phyloP scores from a whole-genome alignment of 53 echinoderm and acorn worm genomes.

The Crossaster papposus region DNA sequence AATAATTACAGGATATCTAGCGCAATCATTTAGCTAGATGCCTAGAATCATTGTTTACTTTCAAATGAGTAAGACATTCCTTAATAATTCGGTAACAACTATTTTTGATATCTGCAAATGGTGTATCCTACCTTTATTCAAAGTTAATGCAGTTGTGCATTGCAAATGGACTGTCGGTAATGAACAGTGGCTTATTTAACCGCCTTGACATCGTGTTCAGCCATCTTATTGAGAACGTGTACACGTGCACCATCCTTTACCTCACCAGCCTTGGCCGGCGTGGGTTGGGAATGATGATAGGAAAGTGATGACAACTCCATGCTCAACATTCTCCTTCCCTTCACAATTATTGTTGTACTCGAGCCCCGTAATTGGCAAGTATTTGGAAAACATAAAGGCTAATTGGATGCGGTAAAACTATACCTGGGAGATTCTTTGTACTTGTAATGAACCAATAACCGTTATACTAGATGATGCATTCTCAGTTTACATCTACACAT shows the following conservation, averaged over 20 bases:
- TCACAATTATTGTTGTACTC: background rate
- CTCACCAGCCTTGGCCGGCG: background rate
- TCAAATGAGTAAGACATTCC: background rate
- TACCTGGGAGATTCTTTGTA: background rate
- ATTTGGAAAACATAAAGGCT: slow-evolving; percentile 2
- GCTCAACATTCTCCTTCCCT: slow-evolving; percentile 4
- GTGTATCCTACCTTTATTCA: no score
- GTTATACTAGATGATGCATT: no score
- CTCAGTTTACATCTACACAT: no score
- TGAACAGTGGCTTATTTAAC: slow-evolving; percentile 18
- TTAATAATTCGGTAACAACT: no score
- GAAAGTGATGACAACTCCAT: slow-evolving; percentile 45
- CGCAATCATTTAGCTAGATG: no score
- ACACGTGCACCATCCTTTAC: background rate
- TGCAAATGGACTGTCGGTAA: slow-evolving; percentile 39
- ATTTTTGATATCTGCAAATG: no score
- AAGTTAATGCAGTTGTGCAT: background rate
- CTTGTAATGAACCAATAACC: background rate
- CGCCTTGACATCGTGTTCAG: background rate
- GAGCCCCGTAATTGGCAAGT: background rate
- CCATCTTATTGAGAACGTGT: background rate
- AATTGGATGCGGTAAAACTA: background rate
- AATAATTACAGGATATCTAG: no score
- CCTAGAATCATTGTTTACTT: no score
- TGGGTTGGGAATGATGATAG: background rate